Percentiles rank a stretch among this genome's conserved stretches.
Evolutionary conservation across 2,797 vertebrate genomes (phyloP).

Genomic region (Enteromius mattozi): DNA sequence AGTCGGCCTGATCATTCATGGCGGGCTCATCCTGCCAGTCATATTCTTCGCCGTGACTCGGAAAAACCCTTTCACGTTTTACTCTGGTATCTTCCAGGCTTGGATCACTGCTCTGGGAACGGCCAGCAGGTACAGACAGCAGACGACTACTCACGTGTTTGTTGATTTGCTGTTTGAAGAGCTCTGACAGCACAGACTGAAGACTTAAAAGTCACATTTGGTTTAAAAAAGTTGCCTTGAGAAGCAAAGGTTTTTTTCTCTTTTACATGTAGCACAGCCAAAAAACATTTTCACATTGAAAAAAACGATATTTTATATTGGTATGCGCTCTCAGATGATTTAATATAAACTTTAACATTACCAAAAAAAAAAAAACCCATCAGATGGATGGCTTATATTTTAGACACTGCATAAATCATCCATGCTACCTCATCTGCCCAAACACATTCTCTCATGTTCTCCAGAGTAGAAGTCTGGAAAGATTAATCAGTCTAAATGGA

Average conservation of each 20-base stretch:
- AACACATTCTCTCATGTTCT: constrained; percentile 1
- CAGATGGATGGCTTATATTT: constrained; percentile 1
- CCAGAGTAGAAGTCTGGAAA: constrained; percentile 13
- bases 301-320: background rate
- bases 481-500: constrained; percentile 34
- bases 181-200: background rate
- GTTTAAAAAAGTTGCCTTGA: background rate
- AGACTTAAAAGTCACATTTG: constrained; percentile 13
- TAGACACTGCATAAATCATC: background rate
- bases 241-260: background rate
- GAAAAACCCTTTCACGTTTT: constrained; percentile 83
- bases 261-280: constrained; percentile 14
- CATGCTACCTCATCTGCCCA: background rate
- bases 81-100: constrained; percentile 86
- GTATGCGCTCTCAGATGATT: constrained; percentile 9
- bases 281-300: background rate
- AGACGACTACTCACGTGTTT: background rate
- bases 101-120: constrained; percentile 89
- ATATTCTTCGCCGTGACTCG: constrained; percentile 83
- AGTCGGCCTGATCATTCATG: constrained; percentile 85
- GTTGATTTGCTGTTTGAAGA: background rate
- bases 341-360: constrained; percentile 4
- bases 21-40: constrained; percentile 81
- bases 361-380: background rate
- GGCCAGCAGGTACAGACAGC: constrained; percentile 81